A percentile compares a stretch with the other conserved stretches of the same genome.
Conservation (phyloP, 2,113 vertebrate genomes). For the Rissa tridactyla region DNA sequence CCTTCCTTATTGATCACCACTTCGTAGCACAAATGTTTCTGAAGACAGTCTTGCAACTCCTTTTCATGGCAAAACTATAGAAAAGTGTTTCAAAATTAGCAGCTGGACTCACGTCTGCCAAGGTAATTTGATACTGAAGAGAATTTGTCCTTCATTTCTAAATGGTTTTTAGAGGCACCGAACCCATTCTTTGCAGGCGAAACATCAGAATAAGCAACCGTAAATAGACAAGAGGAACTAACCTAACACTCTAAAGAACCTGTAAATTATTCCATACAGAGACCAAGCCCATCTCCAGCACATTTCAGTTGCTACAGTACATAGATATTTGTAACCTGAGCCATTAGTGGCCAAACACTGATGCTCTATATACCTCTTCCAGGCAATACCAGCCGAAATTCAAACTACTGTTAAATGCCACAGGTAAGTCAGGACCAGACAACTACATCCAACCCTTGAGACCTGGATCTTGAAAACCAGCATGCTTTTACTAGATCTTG, state of each 20-base stretch:
- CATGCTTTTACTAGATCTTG: background rate
- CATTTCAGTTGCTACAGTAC: background rate
- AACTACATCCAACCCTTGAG: background rate
- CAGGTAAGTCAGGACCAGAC: background rate
- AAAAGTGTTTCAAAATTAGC: background rate
- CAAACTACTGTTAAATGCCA: background rate
- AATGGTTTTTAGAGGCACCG: background rate
- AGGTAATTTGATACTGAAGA: background rate
- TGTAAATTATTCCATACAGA: background rate
- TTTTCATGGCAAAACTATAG: background rate
- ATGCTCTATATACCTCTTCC: background rate
- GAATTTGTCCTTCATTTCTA: background rate
- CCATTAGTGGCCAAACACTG: background rate
- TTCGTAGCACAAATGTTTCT: background rate
- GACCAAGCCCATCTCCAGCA: background rate
- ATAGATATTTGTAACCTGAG: background rate
- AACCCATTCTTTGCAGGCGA: background rate
- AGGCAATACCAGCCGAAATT: background rate
- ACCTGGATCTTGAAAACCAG: background rate
- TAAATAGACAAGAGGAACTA: background rate
- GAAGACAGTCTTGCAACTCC: background rate
- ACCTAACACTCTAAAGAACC: background rate
- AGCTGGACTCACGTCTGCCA: background rate
- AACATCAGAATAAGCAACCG: background rate
- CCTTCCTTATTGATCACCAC: background rate